Evolutionary conservation across 2,113 vertebrate species (phyloP).

Genomic region (Phylloscopus trochilus): DNA sequence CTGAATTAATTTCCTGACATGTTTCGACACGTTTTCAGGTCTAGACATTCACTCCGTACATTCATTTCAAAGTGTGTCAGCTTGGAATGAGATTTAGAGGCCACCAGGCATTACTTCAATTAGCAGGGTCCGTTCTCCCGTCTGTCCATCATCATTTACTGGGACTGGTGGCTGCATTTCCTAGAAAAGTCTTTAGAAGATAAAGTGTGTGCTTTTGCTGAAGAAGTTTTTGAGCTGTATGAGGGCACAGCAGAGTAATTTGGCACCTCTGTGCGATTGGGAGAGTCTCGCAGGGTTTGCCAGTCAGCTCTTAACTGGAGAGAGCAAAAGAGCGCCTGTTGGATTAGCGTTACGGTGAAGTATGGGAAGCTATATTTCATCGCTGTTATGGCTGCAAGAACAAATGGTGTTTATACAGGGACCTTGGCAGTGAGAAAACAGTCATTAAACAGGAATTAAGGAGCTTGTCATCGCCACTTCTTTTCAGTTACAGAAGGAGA

Average conservation of each 20-base stretch:
- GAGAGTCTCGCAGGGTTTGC: constrained; percentile 24
- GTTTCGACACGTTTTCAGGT: constrained; percentile 51
- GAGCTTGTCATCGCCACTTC: constrained; percentile 82
- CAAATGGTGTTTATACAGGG: constrained; percentile 83
- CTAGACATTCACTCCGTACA: constrained; percentile 34
- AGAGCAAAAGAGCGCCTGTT: constrained; percentile 51
- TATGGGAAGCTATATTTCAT: constrained; percentile 81
- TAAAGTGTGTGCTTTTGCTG: constrained; percentile 35
- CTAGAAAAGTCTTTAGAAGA: constrained; percentile 47
- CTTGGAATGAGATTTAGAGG: constrained; percentile 49
- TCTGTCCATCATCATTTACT: constrained; percentile 36
- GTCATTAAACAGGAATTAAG: constrained; percentile 88
- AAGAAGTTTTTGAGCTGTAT: background rate
- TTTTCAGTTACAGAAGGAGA: constrained; percentile 75
- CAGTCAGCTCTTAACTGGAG: constrained; percentile 41
- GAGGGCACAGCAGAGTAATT: constrained; percentile 44
- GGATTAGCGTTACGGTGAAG: constrained; percentile 74
- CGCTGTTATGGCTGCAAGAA: constrained; percentile 77
- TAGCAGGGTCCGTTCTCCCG: background rate
- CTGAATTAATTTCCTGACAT: constrained; percentile 55
- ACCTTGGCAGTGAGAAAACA: constrained; percentile 85
- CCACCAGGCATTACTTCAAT: constrained; percentile 26
- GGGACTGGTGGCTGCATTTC: background rate
- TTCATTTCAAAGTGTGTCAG: constrained; percentile 56
- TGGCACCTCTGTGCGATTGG: constrained; percentile 26